Evolutionary conservation across 2,113 vertebrate genomes (phyloP), one percentile per base, ranked within the genome.

Genomic region (Neopipo cinnamomea): DNA sequence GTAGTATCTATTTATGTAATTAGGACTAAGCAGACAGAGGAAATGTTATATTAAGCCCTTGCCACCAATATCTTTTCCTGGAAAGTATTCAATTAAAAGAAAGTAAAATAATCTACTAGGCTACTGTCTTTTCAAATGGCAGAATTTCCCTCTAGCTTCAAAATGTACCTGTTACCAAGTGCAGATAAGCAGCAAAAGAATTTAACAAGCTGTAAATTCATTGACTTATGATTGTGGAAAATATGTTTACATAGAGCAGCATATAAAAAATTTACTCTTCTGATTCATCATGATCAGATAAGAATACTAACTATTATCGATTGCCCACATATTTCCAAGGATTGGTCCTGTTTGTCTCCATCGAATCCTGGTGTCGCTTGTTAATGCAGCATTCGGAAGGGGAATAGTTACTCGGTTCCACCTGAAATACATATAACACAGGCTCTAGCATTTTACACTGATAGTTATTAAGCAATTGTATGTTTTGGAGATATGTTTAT

Each of bases 321-420:
- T 98, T 86, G 99, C 99, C 99, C 99, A 99, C 99, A 99, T 99
- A 97, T 98, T 99, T 91, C 98, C 98, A 25, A 97, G 89, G 93
- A 99, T 98, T 12, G 97, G 96, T 94, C 99, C 99, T 3, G 96
- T 98, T 97, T 99, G 99, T 92, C 98, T 99, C 99, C 99, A 99
- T 86, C 99, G 99, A 95, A 99, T 99, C 74, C 98, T 98, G 35
- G 99, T 99, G 79, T 98, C 98, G 39, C 98, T 98, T 49, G 99
- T 99, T 67, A 99, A 97, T 1, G 99, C 99, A 41, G 99, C 98
- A 1, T 99, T 99, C 86, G 99, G 99, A 94, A 99, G 98, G 49
- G 99, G 99, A 95, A 99, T 98, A 5, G 99, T 99, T 97, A 99
- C 98, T 96, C 99, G 98, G 80, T 98, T 99, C 99, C 99, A 99